Percentiles rank a stretch among this genome's conserved stretches.
Evolutionary conservation across 1,140 invertebrate species (phyloP).

Genomic region (Euura lappo): DNA sequence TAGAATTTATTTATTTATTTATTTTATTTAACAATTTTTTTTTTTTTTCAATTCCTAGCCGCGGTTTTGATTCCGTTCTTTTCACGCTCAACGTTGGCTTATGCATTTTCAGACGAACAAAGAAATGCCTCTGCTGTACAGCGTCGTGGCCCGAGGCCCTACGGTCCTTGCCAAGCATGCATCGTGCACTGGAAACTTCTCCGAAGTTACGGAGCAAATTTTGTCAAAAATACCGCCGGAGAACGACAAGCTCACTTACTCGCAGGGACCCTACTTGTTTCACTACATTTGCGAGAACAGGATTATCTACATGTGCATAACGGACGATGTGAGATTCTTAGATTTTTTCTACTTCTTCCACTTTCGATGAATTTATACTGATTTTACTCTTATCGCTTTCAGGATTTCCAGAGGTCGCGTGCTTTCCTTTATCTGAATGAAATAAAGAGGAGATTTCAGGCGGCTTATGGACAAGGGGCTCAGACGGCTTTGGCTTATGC

Average conservation of each 20-base stretch:
- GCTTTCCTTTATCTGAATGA: constrained; percentile 91
- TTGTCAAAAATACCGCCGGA: constrained; percentile 82
- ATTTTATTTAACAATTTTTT: neutral
- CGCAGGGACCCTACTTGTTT: constrained; percentile 90
- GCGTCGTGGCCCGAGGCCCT: constrained; percentile 86
- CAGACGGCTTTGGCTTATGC: constrained; percentile 89
- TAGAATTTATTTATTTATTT: neutral
- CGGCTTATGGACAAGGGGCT: constrained; percentile 80
- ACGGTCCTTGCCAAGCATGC: constrained; percentile 89
- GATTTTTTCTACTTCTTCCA: neutral
- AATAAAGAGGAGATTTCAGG: constrained; percentile 86
- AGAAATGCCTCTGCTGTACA: constrained; percentile 86
- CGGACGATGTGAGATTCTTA: constrained; percentile 86
- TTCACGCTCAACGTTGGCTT: neutral
- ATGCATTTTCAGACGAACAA: neutral
- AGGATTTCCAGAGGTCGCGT: constrained; percentile 92
- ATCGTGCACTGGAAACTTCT: constrained; percentile 90
- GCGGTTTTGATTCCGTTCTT: neutral
- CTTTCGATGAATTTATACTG: neutral
- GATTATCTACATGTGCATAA: constrained; percentile 92
- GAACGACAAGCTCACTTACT: constrained; percentile 90
- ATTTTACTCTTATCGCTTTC: constrained; percentile 36
- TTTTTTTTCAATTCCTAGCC: neutral
- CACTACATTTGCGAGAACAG: constrained; percentile 89
- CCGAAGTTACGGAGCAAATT: constrained; percentile 92